Evolutionary conservation across 64 coral and sea anemone genomes (phyloP).

Genomic region (Porites lutea): DNA sequence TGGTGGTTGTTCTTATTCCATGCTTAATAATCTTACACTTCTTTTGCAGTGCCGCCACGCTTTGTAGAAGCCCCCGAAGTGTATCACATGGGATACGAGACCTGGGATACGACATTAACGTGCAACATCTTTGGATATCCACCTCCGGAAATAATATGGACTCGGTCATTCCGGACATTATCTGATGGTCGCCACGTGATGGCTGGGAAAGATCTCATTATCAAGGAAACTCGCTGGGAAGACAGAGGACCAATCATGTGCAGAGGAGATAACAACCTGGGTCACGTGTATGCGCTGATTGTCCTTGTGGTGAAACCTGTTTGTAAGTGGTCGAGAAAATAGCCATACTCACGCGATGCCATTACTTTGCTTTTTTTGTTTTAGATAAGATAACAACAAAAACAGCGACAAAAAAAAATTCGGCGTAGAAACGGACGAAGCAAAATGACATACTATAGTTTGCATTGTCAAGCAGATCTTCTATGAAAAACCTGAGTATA

Average conservation of each 20-base stretch:
- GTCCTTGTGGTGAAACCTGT: constrained; percentile 76
- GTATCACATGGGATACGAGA: constrained; percentile 68
- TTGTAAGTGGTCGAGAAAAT: constrained; percentile 41
- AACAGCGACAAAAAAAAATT: too few relatives aligned
- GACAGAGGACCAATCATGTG: constrained; percentile 86
- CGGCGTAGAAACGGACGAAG: too few relatives aligned
- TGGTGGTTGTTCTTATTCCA: not conserved
- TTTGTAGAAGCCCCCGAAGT: constrained; percentile 51
- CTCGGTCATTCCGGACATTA: constrained; percentile 38
- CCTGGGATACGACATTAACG: constrained; percentile 79
- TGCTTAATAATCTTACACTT: not conserved
- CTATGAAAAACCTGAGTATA: too few relatives aligned
- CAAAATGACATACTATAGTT: too few relatives aligned
- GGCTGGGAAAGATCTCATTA: constrained; percentile 68
- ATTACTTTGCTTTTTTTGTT: too few relatives aligned
- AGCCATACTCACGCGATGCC: not conserved
- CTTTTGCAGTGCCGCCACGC: constrained; percentile 69
- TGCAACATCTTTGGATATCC: constrained; percentile 83
- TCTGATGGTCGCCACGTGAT: constrained; percentile 48
- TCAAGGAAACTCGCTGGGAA: constrained; percentile 43
- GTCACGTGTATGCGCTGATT: constrained; percentile 73
- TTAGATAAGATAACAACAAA: not conserved
- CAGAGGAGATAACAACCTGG: constrained; percentile 70
- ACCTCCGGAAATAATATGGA: constrained; percentile 61
- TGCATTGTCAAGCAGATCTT: too few relatives aligned